These are phyloP conservation scores for Potamarius usumacintae DNA, from an alignment of 2,113 vertebrate species.

Conservation along the genomic window DNA sequence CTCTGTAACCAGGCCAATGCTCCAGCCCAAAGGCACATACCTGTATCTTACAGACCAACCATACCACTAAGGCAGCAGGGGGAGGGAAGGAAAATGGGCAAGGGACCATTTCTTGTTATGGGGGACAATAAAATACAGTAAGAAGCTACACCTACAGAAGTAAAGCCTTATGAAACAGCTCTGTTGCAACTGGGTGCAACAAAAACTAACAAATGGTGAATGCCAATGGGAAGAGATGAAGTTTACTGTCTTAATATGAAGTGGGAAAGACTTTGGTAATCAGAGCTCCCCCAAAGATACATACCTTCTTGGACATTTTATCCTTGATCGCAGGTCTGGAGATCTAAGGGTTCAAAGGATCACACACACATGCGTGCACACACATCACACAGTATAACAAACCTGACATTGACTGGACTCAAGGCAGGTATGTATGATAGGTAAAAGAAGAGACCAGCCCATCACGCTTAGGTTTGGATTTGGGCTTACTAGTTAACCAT, in stretches of 20 bases:
- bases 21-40: conserved; percentile 14
- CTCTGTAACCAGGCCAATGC: not conserved
- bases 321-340: conserved; percentile 74
- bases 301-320: conserved; percentile 75
- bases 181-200: conserved; percentile 17
- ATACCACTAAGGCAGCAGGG: not conserved
- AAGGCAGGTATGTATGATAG: not conserved
- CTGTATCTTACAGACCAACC: not conserved
- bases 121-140: conserved; percentile 1
- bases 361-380: conserved; percentile 43
- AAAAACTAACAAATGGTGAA: conserved; percentile 8
- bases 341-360: conserved; percentile 76
- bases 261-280: not conserved
- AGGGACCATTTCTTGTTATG: conserved; percentile 10
- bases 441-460: not conserved
- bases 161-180: conserved; percentile 36
- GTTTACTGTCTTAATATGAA: not conserved
- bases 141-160: conserved; percentile 33
- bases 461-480: not conserved
- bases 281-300: conserved; percentile 39
- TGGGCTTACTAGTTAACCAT: not conserved
- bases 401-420: conserved; percentile 8
- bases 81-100: conserved; percentile 7
- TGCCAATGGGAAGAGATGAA: not conserved
- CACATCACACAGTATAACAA: conserved; percentile 24